Base-by-base conservation (phyloP, 2,888 invertebrate species). In the Scaptomyza caliginosa region DNA sequence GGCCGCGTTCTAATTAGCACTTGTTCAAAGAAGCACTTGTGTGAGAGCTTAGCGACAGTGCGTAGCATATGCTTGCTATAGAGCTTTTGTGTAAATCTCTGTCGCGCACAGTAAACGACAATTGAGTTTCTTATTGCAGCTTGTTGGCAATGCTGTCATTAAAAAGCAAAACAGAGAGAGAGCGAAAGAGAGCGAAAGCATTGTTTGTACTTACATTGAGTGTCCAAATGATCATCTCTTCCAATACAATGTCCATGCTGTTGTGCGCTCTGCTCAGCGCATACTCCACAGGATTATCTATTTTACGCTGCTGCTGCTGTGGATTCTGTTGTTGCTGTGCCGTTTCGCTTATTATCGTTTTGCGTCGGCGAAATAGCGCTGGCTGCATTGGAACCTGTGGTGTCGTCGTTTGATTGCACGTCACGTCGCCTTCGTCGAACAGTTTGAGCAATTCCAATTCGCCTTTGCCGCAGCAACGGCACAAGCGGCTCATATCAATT, bases 151-250 rank as follows among this genome's bases (percentile, higher is more conserved):
- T 28, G 40, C 49, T 19, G 13, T 2, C 40, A 51, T 46, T 51
- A 4, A 11, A 43, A 49, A n/a, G 6, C 16, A 13, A 10, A 5
- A 34, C 7, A 16, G 7, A 40, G 17, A 40, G n/a, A 10, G 19
- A 16, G 16, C 8, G 36, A 34, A n/a, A 43, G 8, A 24, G 11
- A n/a, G 8, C 0, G 8, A 17, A 17, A 6, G 24, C 2, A 19
- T 46, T 45, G 28, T 5, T 39, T 1, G n/a, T 63, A 86, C 81
- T 81, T 80, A 86, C 81, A 59, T 81, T 84, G 26, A 81, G 77
- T 65, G 55, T 77, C 81, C 86, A 81, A 36, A 80, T 42, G 65
- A 59, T 46, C 84, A 81, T 84, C 62, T 86, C 86, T 17, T 81
- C 86, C 17, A 60, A 67, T 24, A 86, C 81, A 46, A 64, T 74